These are phyloP conservation scores for Zootermopsis nevadensis DNA, from an alignment of 2,888 invertebrate species.

Conservation along the genomic window DNA sequence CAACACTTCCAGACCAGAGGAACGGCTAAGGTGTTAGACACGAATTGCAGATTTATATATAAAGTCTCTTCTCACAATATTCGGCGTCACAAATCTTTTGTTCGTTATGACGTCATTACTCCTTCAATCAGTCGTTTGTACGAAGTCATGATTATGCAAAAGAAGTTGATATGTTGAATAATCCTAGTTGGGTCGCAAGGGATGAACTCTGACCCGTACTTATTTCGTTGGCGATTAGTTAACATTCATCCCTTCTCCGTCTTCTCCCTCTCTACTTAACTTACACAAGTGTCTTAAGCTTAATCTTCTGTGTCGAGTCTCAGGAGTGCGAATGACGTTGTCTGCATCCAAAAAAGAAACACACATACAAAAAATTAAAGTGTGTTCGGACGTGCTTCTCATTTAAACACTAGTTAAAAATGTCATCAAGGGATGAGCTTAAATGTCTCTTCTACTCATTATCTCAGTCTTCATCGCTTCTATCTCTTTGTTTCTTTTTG, in stretches of 20 bases:
- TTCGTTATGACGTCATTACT: neutral
- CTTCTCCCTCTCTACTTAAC: conserved; percentile 36
- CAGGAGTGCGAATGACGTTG: conserved; percentile 43
- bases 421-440: conserved; percentile 48
- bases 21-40: too few relatives aligned
- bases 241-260: conserved; percentile 42
- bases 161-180: neutral
- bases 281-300: conserved; percentile 46
- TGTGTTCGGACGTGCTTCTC: conserved; percentile 51
- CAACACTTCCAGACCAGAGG: too few relatives aligned
- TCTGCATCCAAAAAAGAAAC: conserved; percentile 3
- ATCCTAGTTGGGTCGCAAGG: conserved; percentile 7
- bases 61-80: too few relatives aligned
- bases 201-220: conserved; percentile 7
- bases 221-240: conserved; percentile 40
- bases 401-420: conserved; percentile 54
- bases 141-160: neutral
- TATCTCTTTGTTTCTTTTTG: conserved; percentile 36
- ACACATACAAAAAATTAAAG: conserved; percentile 42
- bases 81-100: too few relatives aligned
- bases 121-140: neutral
- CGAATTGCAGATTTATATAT: too few relatives aligned
- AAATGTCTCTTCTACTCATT: conserved; percentile 46
- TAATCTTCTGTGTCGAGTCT: conserved; percentile 45
- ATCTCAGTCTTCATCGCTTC: conserved; percentile 42